Conservation (phyloP, 2,888 invertebrate genomes). For the Mythimna albipuncta region DNA sequence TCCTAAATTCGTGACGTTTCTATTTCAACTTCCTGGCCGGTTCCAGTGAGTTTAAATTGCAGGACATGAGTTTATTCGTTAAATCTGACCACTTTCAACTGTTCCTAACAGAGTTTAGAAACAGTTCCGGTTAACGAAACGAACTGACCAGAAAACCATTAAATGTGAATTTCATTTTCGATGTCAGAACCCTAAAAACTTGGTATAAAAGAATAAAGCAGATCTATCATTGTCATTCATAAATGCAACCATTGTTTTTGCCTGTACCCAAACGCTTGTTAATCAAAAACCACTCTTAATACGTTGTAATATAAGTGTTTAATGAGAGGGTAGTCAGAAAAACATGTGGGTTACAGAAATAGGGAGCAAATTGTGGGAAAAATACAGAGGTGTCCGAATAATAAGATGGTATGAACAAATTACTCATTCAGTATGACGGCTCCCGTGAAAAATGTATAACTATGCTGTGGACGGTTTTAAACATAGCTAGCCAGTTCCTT, state of each 20-base stretch:
- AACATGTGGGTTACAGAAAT: slow-evolving; percentile 32
- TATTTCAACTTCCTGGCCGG: slow-evolving; percentile 44
- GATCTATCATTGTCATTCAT: slow-evolving; percentile 83
- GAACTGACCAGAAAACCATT: slow-evolving; percentile 9
- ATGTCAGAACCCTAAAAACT: slow-evolving; percentile 50
- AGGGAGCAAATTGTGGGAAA: slow-evolving; percentile 82
- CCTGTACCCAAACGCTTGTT: slow-evolving; percentile 29
- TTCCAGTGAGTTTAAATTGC: slow-evolving; percentile 20
- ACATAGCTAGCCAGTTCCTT: slow-evolving; percentile 46
- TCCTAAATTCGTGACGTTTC: slow-evolving; percentile 29
- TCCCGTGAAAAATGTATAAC: slow-evolving; percentile 86
- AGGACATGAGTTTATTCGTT: slow-evolving; percentile 24
- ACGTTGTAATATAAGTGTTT: slow-evolving; percentile 44
- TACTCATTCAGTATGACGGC: slow-evolving; percentile 78
- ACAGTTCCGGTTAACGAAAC: slow-evolving; percentile 30
- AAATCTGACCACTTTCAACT: slow-evolving; percentile 7
- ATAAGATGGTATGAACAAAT: slow-evolving; percentile 80
- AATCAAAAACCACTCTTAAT: slow-evolving; percentile 60
- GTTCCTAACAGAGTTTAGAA: slow-evolving; percentile 30
- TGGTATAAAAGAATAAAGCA: slow-evolving; percentile 68
- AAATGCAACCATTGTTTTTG: slow-evolving; percentile 62
- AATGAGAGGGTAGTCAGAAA: slow-evolving; percentile 30
- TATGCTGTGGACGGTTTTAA: slow-evolving; percentile 72
- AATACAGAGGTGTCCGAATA: slow-evolving; percentile 77
- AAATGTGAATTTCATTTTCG: slow-evolving; percentile 33